Percentiles rank a stretch among this genome's conserved stretches.
These are phyloP conservation scores for Trachelus iudaicus DNA, from an alignment of 2,888 invertebrate genomes.

Conservation along the genomic window DNA sequence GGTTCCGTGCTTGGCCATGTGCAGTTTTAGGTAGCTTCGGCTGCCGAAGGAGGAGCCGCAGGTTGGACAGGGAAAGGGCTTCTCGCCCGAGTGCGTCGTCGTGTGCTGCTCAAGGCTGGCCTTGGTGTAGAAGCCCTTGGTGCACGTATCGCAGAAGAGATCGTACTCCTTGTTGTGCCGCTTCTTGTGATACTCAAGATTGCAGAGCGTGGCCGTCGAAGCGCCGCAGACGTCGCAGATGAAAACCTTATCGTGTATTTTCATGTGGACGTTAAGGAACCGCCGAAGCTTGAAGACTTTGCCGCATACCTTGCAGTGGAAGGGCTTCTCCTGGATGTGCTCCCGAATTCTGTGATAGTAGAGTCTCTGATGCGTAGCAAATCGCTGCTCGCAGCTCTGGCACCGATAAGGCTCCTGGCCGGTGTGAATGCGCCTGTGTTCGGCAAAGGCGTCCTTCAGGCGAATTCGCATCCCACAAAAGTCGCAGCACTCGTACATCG, in stretches of 20 bases:
- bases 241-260: slow-evolving; percentile 18
- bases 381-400: slow-evolving; percentile 63
- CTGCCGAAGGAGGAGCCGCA: slow-evolving; percentile 66
- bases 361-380: slow-evolving; percentile 65
- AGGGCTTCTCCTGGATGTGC: slow-evolving; percentile 65
- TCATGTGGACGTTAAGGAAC: slow-evolving; percentile 59
- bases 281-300: slow-evolving; percentile 68
- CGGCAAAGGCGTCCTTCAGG: slow-evolving; percentile 15
- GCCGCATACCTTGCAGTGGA: slow-evolving; percentile 69
- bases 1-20: slow-evolving; percentile 62
- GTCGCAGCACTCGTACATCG: slow-evolving; percentile 28
- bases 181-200: slow-evolving; percentile 59
- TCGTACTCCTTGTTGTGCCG: slow-evolving; percentile 67
- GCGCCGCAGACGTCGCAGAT: slow-evolving; percentile 26
- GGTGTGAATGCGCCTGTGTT: slow-evolving; percentile 20
- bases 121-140: slow-evolving; percentile 65
- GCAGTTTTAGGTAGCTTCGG: slow-evolving; percentile 66
- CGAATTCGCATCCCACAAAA: slow-evolving; percentile 30
- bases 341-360: slow-evolving; percentile 65
- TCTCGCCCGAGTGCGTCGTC: slow-evolving; percentile 52
- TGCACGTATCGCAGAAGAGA: slow-evolving; percentile 62
- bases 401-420: slow-evolving; percentile 30
- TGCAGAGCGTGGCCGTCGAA: slow-evolving; percentile 1
- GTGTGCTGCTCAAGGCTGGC: slow-evolving; percentile 62
- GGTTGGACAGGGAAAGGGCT: slow-evolving; percentile 57